Percentiles rank a stretch among this genome's conserved stretches.
Evolutionary conservation across 2,113 vertebrate species (phyloP).

Genomic region (Nesospiza acunhae): DNA sequence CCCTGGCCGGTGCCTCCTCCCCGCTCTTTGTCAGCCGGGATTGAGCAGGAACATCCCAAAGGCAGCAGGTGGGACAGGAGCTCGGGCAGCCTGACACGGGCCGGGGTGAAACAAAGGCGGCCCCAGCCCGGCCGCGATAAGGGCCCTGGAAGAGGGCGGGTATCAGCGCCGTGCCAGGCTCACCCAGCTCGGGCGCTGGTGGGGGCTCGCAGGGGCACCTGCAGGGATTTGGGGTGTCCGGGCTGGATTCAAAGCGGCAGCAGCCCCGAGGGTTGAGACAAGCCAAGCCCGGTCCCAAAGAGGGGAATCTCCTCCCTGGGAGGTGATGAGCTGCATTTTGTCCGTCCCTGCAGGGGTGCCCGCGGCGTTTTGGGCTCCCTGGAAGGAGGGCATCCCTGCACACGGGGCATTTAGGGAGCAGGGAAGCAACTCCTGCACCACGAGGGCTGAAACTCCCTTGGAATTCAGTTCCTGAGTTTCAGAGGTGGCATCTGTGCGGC

Average conservation of each 20-base stretch:
- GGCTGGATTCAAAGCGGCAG: neutral
- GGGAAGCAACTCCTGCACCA: neutral
- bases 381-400: too few relatives aligned
- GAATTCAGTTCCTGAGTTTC: neutral
- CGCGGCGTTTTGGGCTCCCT: accelerated
- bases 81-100: neutral
- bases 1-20: too few relatives aligned
- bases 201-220: neutral
- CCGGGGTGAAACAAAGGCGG: neutral
- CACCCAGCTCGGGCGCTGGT: neutral
- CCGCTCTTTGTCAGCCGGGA: accelerated
- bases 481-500: neutral
- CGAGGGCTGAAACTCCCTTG: neutral
- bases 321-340: accelerated
- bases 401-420: accelerated
- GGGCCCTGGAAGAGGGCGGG: neutral
- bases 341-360: neutral
- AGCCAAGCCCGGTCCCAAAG: neutral
- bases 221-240: neutral
- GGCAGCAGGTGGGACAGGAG: neutral
- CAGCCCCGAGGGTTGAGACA: neutral
- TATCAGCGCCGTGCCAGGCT: neutral
- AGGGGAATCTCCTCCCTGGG: neutral
- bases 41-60: neutral
- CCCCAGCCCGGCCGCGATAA: neutral